Evolutionary conservation across 2,113 vertebrate species (phyloP).

Genomic region (Microtus oregoni): DNA sequence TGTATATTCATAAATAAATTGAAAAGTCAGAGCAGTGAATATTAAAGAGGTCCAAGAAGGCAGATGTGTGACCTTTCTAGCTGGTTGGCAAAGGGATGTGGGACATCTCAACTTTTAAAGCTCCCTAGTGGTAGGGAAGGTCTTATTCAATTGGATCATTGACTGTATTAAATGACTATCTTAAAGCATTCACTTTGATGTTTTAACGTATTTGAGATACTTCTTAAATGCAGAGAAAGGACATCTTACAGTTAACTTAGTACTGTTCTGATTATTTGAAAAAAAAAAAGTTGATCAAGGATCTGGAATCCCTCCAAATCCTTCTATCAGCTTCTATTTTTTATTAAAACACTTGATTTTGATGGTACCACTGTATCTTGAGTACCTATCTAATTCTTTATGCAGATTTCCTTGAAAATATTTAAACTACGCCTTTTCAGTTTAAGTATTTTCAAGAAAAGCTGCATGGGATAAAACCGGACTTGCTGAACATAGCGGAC

Average conservation of each 20-base stretch:
- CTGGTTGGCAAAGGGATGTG: constrained; percentile 38
- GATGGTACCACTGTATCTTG: constrained; percentile 16
- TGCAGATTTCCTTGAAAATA: not conserved
- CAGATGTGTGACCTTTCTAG: constrained; percentile 70
- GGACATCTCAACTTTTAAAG: constrained; percentile 50
- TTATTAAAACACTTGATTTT: constrained; percentile 27
- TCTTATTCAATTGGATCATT: constrained; percentile 56
- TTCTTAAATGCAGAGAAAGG: constrained; percentile 57
- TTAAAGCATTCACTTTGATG: constrained; percentile 57
- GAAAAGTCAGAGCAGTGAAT: constrained; percentile 9
- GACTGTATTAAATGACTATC: constrained; percentile 50
- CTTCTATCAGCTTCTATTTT: constrained; percentile 24
- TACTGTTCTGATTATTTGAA: not conserved
- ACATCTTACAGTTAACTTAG: not conserved
- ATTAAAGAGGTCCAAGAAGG: not conserved
- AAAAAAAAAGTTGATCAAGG: not conserved
- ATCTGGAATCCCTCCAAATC: not conserved
- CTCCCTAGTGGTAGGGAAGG: constrained; percentile 26
- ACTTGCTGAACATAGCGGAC: too few relatives aligned
- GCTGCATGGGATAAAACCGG: too few relatives aligned
- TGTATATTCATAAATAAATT: constrained; percentile 49
- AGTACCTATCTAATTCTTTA: not conserved
- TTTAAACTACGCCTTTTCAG: not conserved
- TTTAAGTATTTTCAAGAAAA: too few relatives aligned
- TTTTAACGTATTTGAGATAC: not conserved